Evolutionary conservation across 2,797 vertebrate genomes (phyloP).

Genomic region (Sebastes oblongus): DNA sequence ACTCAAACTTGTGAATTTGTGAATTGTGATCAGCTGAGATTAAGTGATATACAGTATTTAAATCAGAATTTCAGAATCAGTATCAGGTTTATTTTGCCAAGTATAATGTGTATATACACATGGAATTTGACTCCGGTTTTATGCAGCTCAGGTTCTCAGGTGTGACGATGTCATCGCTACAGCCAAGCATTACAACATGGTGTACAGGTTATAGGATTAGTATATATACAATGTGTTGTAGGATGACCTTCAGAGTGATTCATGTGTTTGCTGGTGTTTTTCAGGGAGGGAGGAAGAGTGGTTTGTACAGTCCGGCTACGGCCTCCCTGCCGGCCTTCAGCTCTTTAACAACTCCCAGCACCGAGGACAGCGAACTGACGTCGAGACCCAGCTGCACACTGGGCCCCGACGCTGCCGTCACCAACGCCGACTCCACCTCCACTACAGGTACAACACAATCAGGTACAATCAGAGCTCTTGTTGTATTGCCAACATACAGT

Average conservation of each 20-base stretch:
- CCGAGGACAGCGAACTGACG: slow-evolving; percentile 63
- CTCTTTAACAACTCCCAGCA: slow-evolving; percentile 44
- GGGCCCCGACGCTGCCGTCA: slow-evolving; percentile 60
- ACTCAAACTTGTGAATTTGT: neutral
- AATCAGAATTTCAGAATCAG: too few species aligned
- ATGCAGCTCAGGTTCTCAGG: too few species aligned
- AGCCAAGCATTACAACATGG: neutral
- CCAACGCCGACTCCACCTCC: slow-evolving; percentile 46
- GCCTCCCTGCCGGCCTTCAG: slow-evolving; percentile 81
- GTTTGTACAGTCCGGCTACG: slow-evolving; percentile 71
- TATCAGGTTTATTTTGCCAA: too few species aligned
- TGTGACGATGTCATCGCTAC: neutral
- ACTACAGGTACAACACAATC: slow-evolving; percentile 53
- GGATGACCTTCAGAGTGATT: neutral
- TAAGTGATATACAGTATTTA: too few species aligned
- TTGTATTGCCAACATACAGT: neutral
- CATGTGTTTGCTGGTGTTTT: slow-evolving; percentile 12
- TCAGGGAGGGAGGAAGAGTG: slow-evolving; percentile 69
- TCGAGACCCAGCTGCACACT: slow-evolving; percentile 77
- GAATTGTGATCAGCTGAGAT: too few species aligned
- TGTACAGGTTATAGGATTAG: neutral
- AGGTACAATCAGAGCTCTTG: neutral
- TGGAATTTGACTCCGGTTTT: too few species aligned
- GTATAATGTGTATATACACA: too few species aligned
- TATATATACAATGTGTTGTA: neutral